A percentile compares a stretch with the other conserved stretches of the same genome.
These are phyloP conservation scores for Numida meleagris DNA, from an alignment of 2,113 vertebrate species.

Conservation along the genomic window DNA sequence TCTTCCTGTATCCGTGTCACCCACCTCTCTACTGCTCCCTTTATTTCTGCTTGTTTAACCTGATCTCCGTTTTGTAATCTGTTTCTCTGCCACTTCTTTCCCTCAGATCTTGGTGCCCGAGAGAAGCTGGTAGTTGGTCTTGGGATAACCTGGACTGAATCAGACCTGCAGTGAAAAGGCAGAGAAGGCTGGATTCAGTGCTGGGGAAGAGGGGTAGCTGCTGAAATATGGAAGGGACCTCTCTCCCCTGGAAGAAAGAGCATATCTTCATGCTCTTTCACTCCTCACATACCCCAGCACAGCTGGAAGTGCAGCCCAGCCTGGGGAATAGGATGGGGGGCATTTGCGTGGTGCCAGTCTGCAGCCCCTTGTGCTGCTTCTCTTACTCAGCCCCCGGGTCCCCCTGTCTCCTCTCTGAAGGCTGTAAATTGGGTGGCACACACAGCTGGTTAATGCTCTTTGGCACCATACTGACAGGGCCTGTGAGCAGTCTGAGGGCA, in stretches of 20 bases:
- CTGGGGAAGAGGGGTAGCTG: not conserved
- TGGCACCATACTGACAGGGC: not conserved
- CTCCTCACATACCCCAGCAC: not conserved
- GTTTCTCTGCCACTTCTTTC: not conserved
- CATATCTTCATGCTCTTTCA: not conserved
- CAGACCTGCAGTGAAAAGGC: not conserved
- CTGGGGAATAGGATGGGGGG: fast-evolving
- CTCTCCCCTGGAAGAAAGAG: not conserved
- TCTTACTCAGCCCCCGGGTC: not conserved
- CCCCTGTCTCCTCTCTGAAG: not conserved
- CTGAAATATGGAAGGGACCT: not conserved
- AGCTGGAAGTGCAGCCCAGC: not conserved
- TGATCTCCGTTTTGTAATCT: not conserved
- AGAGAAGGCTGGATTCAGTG: not conserved
- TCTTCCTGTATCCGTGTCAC: not conserved
- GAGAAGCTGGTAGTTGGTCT: not conserved
- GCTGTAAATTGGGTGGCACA: not conserved
- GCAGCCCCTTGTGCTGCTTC: not conserved
- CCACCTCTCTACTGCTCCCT: not conserved
- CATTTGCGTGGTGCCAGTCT: not conserved
- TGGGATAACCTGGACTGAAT: not conserved
- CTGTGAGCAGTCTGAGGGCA: not conserved
- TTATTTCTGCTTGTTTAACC: not conserved
- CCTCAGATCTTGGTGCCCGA: not conserved
- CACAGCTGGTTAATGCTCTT: not conserved